Evolutionary conservation across 2,797 vertebrate species (phyloP), one percentile per base, ranked within the genome.

Genomic region (Syncerus caffer): DNA sequence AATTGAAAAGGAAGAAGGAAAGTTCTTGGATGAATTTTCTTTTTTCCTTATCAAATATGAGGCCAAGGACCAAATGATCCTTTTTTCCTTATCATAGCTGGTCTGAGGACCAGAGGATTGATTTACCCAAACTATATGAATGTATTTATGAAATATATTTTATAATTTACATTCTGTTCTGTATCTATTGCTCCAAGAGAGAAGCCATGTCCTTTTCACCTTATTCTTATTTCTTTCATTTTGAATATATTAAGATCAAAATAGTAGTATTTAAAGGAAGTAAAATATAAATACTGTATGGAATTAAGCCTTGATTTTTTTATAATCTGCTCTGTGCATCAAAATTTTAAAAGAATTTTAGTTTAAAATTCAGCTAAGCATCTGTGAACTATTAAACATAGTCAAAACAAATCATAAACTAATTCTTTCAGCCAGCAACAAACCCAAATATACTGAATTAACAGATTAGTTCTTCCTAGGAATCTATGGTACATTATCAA

Each of bases 321-420:
- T 21, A 34, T 25, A 80, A 64, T 95, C 53, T 83, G 4, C 21
- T 45, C 6, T 29, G 3, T 78, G 64, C 10, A 13, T 96, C 90
- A 94, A 90, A 79, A 85, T 85, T 97, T 93, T 58, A 80, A 95
- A 89, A 92, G 29, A 95, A 80, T 84, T 93, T 64, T 42, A 83
- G 42, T 84, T 96, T 92, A 96, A 86, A 90, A 86, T 97, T 91
- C 50, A 90, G 19, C 47, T 80, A 95, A 84, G 80, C 25, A 78
- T 91, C 93, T 95, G 13, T 57, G 85, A 95, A 42, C 78, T 97
- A 93, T 60, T 93, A 95, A 79, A 93, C 94, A 93, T 95, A 94
- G 47, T 90, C 29, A 95, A 90, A 96, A 91, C 78, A 64, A 89
- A 93, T 95, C 85, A 93, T 88, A 96, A 97, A 90, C 38, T 64